phyloP scores from a whole-genome alignment of 2,888 invertebrate species.

The Baccha elongata region DNA sequence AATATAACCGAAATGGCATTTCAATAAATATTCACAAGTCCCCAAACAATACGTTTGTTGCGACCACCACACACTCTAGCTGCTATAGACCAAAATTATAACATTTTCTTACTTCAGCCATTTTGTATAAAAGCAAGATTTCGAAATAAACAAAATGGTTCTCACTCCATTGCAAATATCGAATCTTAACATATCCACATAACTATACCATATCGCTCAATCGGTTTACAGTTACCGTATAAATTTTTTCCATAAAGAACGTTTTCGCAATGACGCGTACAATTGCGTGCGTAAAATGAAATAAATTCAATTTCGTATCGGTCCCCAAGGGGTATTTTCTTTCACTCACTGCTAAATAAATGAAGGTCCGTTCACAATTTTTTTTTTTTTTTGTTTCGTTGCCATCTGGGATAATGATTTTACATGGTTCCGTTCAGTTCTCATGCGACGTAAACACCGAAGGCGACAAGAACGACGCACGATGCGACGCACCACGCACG shows the following conservation, averaged over 20 bases:
- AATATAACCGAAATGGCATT: conserved; percentile 60
- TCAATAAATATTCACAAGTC: conserved; percentile 59
- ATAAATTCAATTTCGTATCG: conserved; percentile 69
- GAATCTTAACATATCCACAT: background rate
- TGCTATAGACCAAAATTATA: conserved; percentile 33
- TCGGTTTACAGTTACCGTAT: background rate
- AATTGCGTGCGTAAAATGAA: conserved; percentile 72
- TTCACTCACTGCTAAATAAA: conserved; percentile 68
- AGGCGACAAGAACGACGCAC: background rate
- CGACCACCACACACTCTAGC: background rate
- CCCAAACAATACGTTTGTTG: conserved; percentile 47
- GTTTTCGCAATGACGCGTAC: conserved; percentile 65
- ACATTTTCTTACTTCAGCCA: conserved; percentile 23
- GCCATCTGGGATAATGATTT: conserved; percentile 23
- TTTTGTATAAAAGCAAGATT: conserved; percentile 8
- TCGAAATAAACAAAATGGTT: conserved; percentile 28
- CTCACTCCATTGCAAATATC: background rate
- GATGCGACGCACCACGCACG: too few relatives aligned
- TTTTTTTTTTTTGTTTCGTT: background rate
- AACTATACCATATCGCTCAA: background rate
- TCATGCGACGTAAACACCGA: background rate
- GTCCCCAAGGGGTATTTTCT: conserved; percentile 69
- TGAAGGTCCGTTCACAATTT: conserved; percentile 45
- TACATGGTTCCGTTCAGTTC: background rate
- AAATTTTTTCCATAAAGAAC: conserved; percentile 54